These are phyloP conservation scores for Sycophaga agraensis DNA, from an alignment of 1,140 invertebrate species.

Conservation along the genomic window DNA sequence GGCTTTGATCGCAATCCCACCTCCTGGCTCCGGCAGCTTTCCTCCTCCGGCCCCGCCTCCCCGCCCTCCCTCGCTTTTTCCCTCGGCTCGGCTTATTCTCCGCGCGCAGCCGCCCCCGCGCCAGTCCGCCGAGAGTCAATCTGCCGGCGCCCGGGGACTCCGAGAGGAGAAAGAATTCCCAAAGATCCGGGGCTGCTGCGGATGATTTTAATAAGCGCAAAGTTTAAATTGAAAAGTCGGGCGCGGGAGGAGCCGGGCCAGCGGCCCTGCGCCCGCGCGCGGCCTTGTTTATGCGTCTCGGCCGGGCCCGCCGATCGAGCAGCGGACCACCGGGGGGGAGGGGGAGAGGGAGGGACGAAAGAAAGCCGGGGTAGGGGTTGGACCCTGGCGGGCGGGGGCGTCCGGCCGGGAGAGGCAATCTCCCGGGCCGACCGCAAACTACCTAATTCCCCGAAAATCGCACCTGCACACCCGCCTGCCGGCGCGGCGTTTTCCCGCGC, in stretches of 20 bases:
- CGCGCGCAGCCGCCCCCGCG: not conserved
- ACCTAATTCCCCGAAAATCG: no score
- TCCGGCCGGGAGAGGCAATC: no score
- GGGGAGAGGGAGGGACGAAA: no score
- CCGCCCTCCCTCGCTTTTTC: constrained; percentile 15
- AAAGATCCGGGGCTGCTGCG: constrained; percentile 7
- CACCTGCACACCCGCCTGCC: not conserved
- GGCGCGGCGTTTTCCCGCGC: not conserved
- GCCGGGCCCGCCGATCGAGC: no score
- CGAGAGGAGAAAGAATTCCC: constrained; percentile 14
- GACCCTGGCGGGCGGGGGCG: no score
- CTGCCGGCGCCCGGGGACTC: constrained; percentile 7
- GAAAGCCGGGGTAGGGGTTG: no score
- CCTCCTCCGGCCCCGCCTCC: not conserved
- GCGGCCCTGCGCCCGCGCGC: no score
- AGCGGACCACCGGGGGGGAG: no score
- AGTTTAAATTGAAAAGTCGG: constrained; percentile 20
- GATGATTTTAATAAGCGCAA: constrained; percentile 30
- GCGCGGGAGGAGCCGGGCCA: no score
- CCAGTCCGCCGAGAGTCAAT: constrained; percentile 19
- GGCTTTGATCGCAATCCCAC: constrained; percentile 58
- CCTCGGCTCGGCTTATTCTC: constrained; percentile 16
- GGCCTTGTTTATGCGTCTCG: no score
- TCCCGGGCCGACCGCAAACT: no score
- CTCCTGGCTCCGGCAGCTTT: not conserved